Percentiles rank a stretch among this genome's conserved stretches.
Evolutionary conservation across 2,888 invertebrate species (phyloP).

Genomic region (Tenthredo scrophulariae): DNA sequence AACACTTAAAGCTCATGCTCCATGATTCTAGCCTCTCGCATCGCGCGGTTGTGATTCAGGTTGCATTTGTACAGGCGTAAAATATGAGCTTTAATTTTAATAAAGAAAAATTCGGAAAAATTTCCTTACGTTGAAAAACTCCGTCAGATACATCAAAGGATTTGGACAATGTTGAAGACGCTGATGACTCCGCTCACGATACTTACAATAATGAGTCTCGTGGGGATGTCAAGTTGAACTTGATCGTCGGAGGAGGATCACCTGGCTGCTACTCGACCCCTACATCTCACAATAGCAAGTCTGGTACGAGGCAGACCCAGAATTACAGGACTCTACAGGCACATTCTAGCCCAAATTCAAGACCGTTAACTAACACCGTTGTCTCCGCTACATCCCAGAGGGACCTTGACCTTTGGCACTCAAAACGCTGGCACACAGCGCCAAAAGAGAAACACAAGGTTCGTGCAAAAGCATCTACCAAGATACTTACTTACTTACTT

Average conservation of each 20-base stretch:
- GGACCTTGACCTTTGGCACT: slow-evolving; percentile 78
- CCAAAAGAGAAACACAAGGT: slow-evolving; percentile 83
- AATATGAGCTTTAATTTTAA: not conserved
- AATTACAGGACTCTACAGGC: slow-evolving; percentile 74
- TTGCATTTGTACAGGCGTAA: not conserved
- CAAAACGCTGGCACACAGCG: slow-evolving; percentile 82
- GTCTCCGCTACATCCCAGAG: slow-evolving; percentile 72
- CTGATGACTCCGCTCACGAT: slow-evolving; percentile 41
- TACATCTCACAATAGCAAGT: slow-evolving; percentile 11
- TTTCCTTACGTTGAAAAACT: not conserved
- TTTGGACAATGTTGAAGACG: slow-evolving; percentile 55
- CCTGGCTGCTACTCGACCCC: slow-evolving; percentile 5
- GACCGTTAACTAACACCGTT: slow-evolving; percentile 74
- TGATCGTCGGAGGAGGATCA: slow-evolving; percentile 33
- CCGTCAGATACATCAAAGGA: slow-evolving; percentile 55
- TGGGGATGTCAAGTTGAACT: slow-evolving; percentile 17
- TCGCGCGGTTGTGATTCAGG: not conserved
- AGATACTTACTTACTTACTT: not conserved
- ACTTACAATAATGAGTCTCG: slow-evolving; percentile 27
- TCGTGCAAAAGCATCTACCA: not conserved
- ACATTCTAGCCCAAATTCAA: slow-evolving; percentile 67
- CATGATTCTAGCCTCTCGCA: not conserved
- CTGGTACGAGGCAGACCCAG: slow-evolving; percentile 67
- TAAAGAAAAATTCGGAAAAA: not conserved
- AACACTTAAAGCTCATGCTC: not conserved